phyloP scores from a whole-genome alignment of 2,888 invertebrate genomes.

The Aphidius colemani region DNA sequence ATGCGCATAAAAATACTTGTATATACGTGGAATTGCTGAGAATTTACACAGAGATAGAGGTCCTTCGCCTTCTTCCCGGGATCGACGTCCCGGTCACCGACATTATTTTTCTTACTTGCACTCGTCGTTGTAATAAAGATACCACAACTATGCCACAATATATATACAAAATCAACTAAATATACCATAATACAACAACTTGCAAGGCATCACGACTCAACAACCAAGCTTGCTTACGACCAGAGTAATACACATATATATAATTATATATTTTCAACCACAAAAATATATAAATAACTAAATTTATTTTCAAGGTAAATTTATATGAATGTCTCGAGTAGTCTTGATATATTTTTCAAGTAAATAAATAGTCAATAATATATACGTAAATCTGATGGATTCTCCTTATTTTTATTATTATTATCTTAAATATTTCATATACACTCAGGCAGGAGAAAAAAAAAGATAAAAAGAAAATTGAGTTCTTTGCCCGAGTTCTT shows the following conservation, averaged over 20 bases:
- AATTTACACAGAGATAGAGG: slow-evolving; percentile 39
- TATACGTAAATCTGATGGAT: neutral
- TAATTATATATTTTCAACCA: too few species aligned
- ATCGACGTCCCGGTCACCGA: slow-evolving; percentile 53
- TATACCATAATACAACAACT: too few species aligned
- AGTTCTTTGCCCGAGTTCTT: slow-evolving; percentile 37
- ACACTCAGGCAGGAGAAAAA: neutral
- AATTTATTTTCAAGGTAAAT: too few species aligned
- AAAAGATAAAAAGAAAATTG: slow-evolving; percentile 22
- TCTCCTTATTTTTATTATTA: neutral
- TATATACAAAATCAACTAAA: neutral
- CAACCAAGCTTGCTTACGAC: too few species aligned
- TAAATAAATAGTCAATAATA: neutral
- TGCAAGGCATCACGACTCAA: too few species aligned
- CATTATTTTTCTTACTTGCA: slow-evolving; percentile 33
- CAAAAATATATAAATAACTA: too few species aligned
- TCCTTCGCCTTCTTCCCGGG: slow-evolving; percentile 44
- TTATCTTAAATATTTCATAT: slow-evolving; percentile 4
- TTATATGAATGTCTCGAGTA: too few species aligned
- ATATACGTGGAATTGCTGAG: slow-evolving; percentile 24
- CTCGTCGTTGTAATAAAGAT: slow-evolving; percentile 27
- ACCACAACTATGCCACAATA: slow-evolving; percentile 3
- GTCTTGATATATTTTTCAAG: neutral
- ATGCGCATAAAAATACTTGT: slow-evolving; percentile 10
- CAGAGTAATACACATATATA: too few species aligned